A percentile compares a stretch with the other conserved stretches of the same genome.
Evolutionary conservation across 2,113 vertebrate species (phyloP).

Genomic region (Miniopterus natalensis): DNA sequence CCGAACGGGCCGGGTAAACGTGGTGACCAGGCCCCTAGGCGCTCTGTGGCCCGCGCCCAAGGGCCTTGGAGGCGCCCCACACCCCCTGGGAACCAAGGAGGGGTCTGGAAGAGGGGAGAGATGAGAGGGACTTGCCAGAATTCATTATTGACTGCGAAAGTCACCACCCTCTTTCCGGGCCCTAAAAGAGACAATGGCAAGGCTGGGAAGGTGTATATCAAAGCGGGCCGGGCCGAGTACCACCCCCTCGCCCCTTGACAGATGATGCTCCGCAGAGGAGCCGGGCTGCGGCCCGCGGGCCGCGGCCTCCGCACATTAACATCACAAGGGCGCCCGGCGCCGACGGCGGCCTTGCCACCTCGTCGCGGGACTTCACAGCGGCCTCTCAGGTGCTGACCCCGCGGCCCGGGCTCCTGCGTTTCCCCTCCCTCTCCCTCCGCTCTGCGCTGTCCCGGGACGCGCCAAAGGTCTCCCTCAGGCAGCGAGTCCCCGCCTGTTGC

Average conservation of each 20-base stretch:
- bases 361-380: slow-evolving; percentile 77
- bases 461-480: background rate
- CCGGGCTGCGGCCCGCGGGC: slow-evolving; percentile 50
- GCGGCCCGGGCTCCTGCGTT: slow-evolving; percentile 56
- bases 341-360: slow-evolving; percentile 74
- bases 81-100: slow-evolving; percentile 80
- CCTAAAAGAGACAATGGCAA: slow-evolving; percentile 73
- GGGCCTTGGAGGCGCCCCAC: slow-evolving; percentile 64
- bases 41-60: background rate
- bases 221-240: slow-evolving; percentile 71
- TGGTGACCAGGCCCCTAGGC: background rate
- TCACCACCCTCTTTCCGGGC: slow-evolving; percentile 68
- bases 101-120: slow-evolving; percentile 35
- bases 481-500: background rate
- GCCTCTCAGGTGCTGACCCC: slow-evolving; percentile 77
- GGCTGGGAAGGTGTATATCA: slow-evolving; percentile 84
- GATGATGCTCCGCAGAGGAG: slow-evolving; percentile 77
- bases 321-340: slow-evolving; percentile 85
- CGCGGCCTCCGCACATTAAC: slow-evolving; percentile 81
- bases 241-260: slow-evolving; percentile 63
- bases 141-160: slow-evolving; percentile 85
- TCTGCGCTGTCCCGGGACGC: background rate
- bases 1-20: accelerated
- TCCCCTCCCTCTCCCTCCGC: background rate
- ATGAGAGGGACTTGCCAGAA: slow-evolving; percentile 79